Base-by-base conservation (phyloP, 2,113 vertebrate species). In the Anarhynchus alexandrinus region DNA sequence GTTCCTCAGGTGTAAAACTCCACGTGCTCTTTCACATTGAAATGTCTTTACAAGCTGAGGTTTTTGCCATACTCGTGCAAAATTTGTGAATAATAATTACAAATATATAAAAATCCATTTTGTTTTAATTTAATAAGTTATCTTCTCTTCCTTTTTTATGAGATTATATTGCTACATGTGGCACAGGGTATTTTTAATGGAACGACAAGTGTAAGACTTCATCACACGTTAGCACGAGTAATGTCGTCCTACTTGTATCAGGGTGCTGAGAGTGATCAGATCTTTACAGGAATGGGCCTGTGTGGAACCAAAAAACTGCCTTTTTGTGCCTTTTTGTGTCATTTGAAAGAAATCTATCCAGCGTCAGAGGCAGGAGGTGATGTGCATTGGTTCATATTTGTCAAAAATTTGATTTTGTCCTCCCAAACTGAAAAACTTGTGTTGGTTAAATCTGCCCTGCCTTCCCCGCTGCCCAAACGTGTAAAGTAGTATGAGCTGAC, bases 171-270 rank as follows among this genome's bases (percentile, higher is more conserved):
- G 11, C 52, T 57, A 55, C 7, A 20, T 21, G 11, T 66, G 29
- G 11, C 15, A 34, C 2, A 7, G 38, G 6, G 7, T 40, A 12
- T 38, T 92, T 78, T 89, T 62, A 79, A 27, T 36, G 21, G 21
- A 72, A 59, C 25, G 29, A 14, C 38, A 88, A 74, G 15, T 5
- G 7, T 52, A 22, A 32, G 52, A 43, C 7, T 29, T 70, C 29
- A 52, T 38, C 57, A 26, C 1, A 0, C 1, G 0, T 66, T n/a
- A 76, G 34, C 61, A 36, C 0, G 1, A 29, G 30, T 16, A 61
- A 69, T 32, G 4, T 30, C 55, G 66, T 76, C 57, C 43, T 52
- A 4, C 22, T 64, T 51, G 9, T 18, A 11, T 17, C 26, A 52
- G 27, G 6, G 3, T n/a, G 36, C 6, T 42, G 32, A 67, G 20